Evolutionary conservation across 2,888 invertebrate species (phyloP).

Genomic region (Drosophila aldrichi): DNA sequence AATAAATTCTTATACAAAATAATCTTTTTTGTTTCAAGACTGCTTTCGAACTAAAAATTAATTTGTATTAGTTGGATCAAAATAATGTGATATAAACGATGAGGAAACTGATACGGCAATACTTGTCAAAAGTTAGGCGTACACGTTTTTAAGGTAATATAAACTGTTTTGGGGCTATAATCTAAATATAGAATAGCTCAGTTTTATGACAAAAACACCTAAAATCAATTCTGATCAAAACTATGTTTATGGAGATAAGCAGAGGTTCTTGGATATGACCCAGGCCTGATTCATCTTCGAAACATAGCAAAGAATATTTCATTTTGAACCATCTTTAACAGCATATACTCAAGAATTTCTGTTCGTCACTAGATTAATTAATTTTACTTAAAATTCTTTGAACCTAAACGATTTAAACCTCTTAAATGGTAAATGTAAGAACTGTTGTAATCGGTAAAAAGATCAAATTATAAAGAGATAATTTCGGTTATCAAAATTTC

Average conservation of each 20-base stretch:
- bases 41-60: slow-evolving; percentile 3
- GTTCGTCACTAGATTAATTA: slow-evolving; percentile 14
- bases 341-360: slow-evolving; percentile 1
- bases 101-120: slow-evolving; percentile 1
- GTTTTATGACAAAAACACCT: slow-evolving; percentile 1
- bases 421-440: slow-evolving; percentile 17
- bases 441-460: slow-evolving; percentile 5
- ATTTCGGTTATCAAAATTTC: neutral
- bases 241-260: neutral
- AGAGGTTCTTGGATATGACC: neutral
- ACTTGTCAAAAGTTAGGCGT: neutral
- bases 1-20: slow-evolving; percentile 8
- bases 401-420: slow-evolving; percentile 9
- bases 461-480: neutral
- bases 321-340: slow-evolving; percentile 3
- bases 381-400: slow-evolving; percentile 29
- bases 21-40: neutral
- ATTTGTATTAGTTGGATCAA: neutral
- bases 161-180: neutral
- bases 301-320: neutral
- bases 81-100: neutral
- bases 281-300: neutral
- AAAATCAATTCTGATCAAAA: slow-evolving; percentile 3
- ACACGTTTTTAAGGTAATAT: neutral
- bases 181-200: neutral